These are phyloP conservation scores for Entomobrya multifasciata DNA, from an alignment of 2,888 invertebrate species.

Conservation along the genomic window DNA sequence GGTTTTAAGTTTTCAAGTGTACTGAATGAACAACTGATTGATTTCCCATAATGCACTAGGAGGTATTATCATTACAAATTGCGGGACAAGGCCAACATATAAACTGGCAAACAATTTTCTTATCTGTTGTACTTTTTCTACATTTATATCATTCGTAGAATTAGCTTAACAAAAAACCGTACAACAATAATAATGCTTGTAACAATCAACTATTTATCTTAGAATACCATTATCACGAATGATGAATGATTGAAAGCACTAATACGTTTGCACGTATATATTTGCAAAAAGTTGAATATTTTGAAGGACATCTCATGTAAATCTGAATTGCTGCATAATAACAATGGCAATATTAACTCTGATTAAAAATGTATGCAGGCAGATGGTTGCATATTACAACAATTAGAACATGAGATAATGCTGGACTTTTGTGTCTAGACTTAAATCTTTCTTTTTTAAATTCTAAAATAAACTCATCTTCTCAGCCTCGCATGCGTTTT, in stretches of 20 bases:
- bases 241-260: conserved; percentile 61
- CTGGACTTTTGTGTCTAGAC: too few species aligned
- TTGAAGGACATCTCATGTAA: too few species aligned
- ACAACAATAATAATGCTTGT: not conserved
- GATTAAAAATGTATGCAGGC: too few species aligned
- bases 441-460: too few species aligned
- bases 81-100: not conserved
- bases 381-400: too few species aligned
- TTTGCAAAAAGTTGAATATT: conserved; percentile 27
- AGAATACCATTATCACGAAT: conserved; percentile 57
- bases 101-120: not conserved
- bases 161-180: not conserved
- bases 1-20: not conserved
- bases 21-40: conserved; percentile 6
- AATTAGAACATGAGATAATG: too few species aligned
- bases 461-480: too few species aligned
- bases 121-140: not conserved
- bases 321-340: not conserved
- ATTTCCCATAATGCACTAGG: conserved; percentile 15
- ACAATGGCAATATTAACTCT: too few species aligned
- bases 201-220: not conserved
- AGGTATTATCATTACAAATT: not conserved
- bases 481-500: not conserved
- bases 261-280: conserved; percentile 21
- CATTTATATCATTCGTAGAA: not conserved